Base-by-base conservation (phyloP, 2,113 vertebrate genomes). In the Psilopogon haemacephalus region DNA sequence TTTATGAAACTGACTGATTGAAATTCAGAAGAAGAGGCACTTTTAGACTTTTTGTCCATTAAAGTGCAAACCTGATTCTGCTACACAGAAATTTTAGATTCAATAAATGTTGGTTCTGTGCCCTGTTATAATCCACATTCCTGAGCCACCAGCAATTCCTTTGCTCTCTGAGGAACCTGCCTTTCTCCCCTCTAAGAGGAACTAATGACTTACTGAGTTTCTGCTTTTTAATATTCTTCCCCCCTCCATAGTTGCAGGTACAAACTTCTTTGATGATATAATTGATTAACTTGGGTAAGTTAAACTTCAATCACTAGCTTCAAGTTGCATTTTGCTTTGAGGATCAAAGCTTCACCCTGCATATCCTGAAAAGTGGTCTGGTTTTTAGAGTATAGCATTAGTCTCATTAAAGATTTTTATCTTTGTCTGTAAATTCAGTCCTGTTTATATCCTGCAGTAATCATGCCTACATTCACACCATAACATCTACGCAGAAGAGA, bases 311-410 rank as follows among this genome's bases (percentile, higher is more conserved):
- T 64, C 74, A 32, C 37, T 6, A 48, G n/a, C 91, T 89, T 75
- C 54, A 94, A 85, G n/a, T 69, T 89, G 17, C 54, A 12, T 85
- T 93, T 93, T 94, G 30, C 59, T 65, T 91, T 89, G 50, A 85
- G 75, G 67, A 93, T 94, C 71, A 95, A 93, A 93, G 75, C 75
- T 79, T 79, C 38, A 69, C 58, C 20, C 58, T 83, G 55, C 50
- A 24, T 85, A 38, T 79, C 55, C 59, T 90, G 82, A 69, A 93
- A 62, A 68, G 60, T 71, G 62, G 14, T 67, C 56, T 84, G 46
- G 5, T 67, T 91, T 83, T 89, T 58, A n/a, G 37, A 48, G 33
- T 75, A 62, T 32, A 62, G 20, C 24, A 35, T 83, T 85, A 65
- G 35, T 76, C 63, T 83, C 33, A 48, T 26, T 76, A 54, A 83